Evolutionary conservation across 2,888 invertebrate species (phyloP).

Genomic region (Mesoligia furuncula): DNA sequence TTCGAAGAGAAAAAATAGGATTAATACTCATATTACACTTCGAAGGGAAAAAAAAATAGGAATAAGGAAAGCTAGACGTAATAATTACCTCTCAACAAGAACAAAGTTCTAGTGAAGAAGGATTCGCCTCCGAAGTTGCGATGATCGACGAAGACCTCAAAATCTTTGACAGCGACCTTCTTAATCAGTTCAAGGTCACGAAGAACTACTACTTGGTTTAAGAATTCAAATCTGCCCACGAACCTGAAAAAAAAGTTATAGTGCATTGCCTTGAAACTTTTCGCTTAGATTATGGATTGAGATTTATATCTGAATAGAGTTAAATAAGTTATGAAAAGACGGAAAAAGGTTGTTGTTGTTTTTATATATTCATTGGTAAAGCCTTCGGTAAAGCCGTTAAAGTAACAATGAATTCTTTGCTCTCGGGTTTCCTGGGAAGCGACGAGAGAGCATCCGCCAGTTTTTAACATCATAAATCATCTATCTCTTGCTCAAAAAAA

Average conservation of each 20-base stretch:
- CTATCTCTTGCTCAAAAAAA: background rate
- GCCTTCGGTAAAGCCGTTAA: too few relatives aligned
- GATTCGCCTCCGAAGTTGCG: slow-evolving; percentile 78
- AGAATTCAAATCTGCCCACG: slow-evolving; percentile 84
- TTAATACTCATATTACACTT: background rate
- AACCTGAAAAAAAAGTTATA: slow-evolving; percentile 65
- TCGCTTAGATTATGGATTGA: background rate
- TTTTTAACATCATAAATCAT: too few relatives aligned
- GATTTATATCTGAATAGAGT: background rate
- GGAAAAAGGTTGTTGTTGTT: too few relatives aligned
- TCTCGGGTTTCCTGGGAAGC: too few relatives aligned
- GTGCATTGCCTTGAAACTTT: background rate
- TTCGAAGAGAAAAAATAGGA: too few relatives aligned
- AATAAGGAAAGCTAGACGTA: too few relatives aligned
- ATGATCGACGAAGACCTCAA: slow-evolving; percentile 68
- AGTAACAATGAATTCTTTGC: too few relatives aligned
- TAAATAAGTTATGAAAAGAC: background rate
- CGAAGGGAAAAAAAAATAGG: background rate
- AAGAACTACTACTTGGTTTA: slow-evolving; percentile 78
- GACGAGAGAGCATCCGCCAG: too few relatives aligned
- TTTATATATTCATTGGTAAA: too few relatives aligned
- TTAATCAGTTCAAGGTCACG: slow-evolving; percentile 87
- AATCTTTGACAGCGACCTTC: background rate
- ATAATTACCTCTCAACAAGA: slow-evolving; percentile 82
- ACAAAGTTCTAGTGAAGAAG: slow-evolving; percentile 86